Evolutionary conservation across 1,140 invertebrate genomes (phyloP).

Genomic region (Cyclina sinensis): DNA sequence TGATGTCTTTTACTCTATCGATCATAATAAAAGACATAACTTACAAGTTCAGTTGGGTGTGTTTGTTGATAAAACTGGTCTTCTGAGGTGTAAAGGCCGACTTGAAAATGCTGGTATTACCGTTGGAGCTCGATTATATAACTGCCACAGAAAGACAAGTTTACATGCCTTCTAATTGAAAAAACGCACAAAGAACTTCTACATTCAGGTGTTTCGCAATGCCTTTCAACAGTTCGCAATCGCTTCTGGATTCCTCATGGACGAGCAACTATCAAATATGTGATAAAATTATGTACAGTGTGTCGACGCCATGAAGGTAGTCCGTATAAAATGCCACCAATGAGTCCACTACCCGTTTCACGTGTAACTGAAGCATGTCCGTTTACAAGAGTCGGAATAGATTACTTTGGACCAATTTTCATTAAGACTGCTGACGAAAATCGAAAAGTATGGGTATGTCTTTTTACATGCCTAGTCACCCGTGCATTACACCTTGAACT

Average conservation of each 20-base stretch:
- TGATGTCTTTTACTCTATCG: background rate
- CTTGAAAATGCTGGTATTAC: constrained; percentile 12
- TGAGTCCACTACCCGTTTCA: background rate
- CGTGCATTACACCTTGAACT: constrained; percentile 7
- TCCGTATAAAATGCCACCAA: constrained; percentile 23
- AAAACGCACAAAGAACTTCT: background rate
- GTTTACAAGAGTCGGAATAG: background rate
- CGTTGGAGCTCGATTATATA: background rate
- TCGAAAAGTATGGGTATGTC: background rate
- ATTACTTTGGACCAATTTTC: background rate
- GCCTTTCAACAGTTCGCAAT: background rate
- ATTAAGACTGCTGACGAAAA: background rate
- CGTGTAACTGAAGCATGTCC: background rate
- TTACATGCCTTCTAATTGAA: background rate
- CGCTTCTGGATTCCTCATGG: background rate
- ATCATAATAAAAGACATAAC: background rate
- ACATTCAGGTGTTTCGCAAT: background rate
- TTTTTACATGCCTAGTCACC: constrained; percentile 35
- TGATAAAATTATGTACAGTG: background rate
- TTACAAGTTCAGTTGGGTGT: background rate
- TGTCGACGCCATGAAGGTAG: constrained; percentile 19
- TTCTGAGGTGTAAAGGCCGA: constrained; percentile 9
- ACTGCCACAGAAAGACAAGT: background rate
- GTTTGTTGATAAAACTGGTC: background rate
- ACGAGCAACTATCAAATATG: background rate